Evolutionary conservation across 2,797 vertebrate genomes (phyloP).

Genomic region (Triplophysa yarkandensis): DNA sequence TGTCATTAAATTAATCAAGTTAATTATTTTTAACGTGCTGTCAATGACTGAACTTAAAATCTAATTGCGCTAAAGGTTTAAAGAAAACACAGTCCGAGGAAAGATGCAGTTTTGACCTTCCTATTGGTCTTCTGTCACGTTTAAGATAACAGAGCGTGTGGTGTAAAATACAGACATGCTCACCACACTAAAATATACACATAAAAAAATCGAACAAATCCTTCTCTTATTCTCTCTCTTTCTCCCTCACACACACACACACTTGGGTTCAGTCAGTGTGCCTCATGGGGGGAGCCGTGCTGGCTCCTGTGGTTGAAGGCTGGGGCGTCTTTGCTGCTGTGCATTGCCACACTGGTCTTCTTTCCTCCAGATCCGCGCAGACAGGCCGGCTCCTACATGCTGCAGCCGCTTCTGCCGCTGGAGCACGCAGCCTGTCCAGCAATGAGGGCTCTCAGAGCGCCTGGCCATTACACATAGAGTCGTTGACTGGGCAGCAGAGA

Average conservation of each 20-base stretch:
- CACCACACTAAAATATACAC: constrained; percentile 28
- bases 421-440: constrained; percentile 30
- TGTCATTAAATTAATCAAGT: constrained; percentile 70
- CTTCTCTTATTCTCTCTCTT: constrained; percentile 47
- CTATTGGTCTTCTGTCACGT: constrained; percentile 65
- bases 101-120: constrained; percentile 60
- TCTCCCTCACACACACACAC: constrained; percentile 36
- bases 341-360: constrained; percentile 58
- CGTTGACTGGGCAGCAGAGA: constrained; percentile 31
- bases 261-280: constrained; percentile 50
- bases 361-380: constrained; percentile 48
- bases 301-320: constrained; percentile 58
- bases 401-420: constrained; percentile 40
- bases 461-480: constrained; percentile 16
- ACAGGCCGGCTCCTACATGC: constrained; percentile 53
- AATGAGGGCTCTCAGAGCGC: constrained; percentile 23
- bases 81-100: constrained; percentile 65
- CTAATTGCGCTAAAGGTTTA: constrained; percentile 60
- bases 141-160: constrained; percentile 64
- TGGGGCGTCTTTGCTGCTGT: constrained; percentile 59
- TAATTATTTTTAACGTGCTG: constrained; percentile 75
- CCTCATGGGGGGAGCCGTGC: constrained; percentile 51
- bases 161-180: constrained; percentile 49
- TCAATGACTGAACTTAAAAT: constrained; percentile 72
- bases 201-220: constrained; percentile 43